These are phyloP conservation scores for Eucidaris tribuloides DNA, from an alignment of 35 echinoderm and acorn worm genomes.

Conservation along the genomic window DNA sequence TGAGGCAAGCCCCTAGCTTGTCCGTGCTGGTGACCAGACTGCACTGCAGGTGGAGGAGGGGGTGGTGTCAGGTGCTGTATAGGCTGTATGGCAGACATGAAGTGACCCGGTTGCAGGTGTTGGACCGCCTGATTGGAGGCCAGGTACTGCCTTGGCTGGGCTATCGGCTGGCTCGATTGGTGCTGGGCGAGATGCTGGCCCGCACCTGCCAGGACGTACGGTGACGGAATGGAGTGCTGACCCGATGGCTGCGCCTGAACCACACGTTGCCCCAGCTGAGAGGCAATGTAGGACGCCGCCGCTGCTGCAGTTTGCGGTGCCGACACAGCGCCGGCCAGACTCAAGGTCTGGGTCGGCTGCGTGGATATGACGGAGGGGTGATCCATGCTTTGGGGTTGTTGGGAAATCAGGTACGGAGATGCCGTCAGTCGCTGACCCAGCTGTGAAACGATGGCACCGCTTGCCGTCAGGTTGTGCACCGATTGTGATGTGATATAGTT, in stretches of 20 bases:
- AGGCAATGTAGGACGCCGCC: slow-evolving; percentile 4
- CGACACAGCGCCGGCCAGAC: background rate
- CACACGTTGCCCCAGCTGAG: slow-evolving; percentile 4
- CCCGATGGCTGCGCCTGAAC: background rate
- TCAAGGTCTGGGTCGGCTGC: background rate
- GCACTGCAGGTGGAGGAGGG: background rate
- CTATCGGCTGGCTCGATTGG: background rate
- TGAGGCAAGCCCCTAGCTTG: too few species aligned
- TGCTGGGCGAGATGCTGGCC: background rate
- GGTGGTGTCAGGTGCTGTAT: background rate
- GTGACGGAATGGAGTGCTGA: background rate
- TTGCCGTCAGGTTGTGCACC: background rate
- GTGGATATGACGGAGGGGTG: background rate
- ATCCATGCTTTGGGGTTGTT: background rate
- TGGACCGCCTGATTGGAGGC: background rate
- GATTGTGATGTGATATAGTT: background rate
- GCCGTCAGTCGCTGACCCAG: background rate
- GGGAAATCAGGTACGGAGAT: background rate
- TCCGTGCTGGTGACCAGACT: too few species aligned
- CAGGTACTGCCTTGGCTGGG: slow-evolving; percentile 15
- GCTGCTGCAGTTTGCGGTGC: background rate
- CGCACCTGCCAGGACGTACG: background rate
- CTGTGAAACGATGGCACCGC: background rate
- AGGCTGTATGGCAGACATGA: background rate
- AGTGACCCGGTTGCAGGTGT: background rate